Percentiles rank a stretch among this genome's conserved stretches.
Conservation (phyloP, 2,888 invertebrate species). For the Tholera decimalis region DNA sequence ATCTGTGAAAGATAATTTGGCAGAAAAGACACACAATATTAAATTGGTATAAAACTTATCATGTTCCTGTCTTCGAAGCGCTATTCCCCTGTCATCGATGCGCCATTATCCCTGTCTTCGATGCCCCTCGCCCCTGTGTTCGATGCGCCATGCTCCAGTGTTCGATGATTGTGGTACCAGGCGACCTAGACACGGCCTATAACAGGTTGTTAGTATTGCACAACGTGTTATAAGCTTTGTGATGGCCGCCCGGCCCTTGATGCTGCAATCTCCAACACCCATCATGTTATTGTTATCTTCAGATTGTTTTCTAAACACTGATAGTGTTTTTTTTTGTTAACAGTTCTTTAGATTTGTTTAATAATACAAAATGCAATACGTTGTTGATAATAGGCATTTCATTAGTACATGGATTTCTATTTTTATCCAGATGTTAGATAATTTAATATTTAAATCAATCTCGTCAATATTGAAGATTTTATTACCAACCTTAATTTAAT, state of each 20-base stretch:
- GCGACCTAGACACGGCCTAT: slow-evolving; percentile 11
- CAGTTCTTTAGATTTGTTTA: neutral
- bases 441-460: no score
- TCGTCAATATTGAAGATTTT: no score
- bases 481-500: no score
- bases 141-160: neutral
- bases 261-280: neutral
- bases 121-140: no score
- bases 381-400: no score
- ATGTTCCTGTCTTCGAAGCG: neutral
- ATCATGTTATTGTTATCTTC: neutral
- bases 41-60: no score
- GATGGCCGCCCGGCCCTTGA: slow-evolving; percentile 5
- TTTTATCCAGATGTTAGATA: no score
- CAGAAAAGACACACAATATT: no score
- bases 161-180: slow-evolving; percentile 1
- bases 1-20: no score
- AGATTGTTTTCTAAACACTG: neutral
- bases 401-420: no score
- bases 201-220: slow-evolving; percentile 3
- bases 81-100: slow-evolving; percentile 7
- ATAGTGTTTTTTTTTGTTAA: neutral
- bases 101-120: no score
- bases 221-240: slow-evolving; percentile 33
- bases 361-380: neutral